A percentile compares a stretch with the other conserved stretches of the same genome.
These are phyloP conservation scores for Bombus fervidus DNA, from an alignment of 1,140 invertebrate genomes.

Conservation along the genomic window DNA sequence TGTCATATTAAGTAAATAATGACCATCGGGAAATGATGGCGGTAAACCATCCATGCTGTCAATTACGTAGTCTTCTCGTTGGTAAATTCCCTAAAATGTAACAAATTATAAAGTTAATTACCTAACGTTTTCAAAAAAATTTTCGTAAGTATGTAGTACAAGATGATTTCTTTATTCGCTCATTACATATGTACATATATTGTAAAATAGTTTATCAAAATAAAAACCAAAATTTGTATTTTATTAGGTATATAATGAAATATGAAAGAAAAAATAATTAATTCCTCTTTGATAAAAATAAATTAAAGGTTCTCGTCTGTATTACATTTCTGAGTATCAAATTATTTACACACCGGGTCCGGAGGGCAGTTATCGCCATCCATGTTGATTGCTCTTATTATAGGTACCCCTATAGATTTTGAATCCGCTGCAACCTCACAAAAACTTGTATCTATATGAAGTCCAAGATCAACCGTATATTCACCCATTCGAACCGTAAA, in stretches of 20 bases:
- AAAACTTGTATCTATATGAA: background rate
- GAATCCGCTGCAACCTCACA: background rate
- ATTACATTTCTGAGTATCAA: background rate
- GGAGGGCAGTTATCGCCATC: background rate
- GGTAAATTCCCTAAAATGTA: background rate
- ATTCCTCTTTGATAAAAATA: too few relatives aligned
- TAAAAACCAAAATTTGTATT: background rate
- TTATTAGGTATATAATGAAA: background rate
- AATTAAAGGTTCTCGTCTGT: background rate
- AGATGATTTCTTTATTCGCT: too few relatives aligned
- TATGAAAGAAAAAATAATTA: background rate
- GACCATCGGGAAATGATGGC: too few relatives aligned
- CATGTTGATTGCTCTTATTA: background rate
- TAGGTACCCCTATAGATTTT: background rate
- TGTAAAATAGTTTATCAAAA: background rate
- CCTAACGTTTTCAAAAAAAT: too few relatives aligned
- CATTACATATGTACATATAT: background rate
- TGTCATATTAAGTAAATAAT: too few relatives aligned
- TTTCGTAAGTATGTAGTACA: too few relatives aligned
- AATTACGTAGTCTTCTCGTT: background rate
- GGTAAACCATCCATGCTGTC: too few relatives aligned
- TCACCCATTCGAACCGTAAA: background rate
- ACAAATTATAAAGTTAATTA: background rate
- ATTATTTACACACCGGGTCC: background rate
- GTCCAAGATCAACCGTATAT: background rate